Conservation (phyloP, 1,140 invertebrate species). For the Liolophura sinensis region DNA sequence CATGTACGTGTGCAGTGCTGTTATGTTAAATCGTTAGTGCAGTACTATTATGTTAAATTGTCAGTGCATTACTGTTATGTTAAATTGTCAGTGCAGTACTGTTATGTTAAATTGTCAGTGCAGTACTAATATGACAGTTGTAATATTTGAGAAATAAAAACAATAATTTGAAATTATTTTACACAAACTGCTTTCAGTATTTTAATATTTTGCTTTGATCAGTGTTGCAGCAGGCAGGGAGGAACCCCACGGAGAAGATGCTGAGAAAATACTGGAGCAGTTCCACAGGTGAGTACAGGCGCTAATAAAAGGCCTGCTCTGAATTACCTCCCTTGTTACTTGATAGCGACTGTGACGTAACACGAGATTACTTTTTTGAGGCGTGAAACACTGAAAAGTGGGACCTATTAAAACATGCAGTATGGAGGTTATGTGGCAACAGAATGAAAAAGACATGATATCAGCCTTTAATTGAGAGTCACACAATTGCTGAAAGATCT, state of each 20-base stretch:
- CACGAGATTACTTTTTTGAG: not conserved
- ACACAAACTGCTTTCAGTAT: too few relatives aligned
- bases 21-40: not conserved
- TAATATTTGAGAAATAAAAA: too few relatives aligned
- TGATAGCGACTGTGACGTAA: too few relatives aligned
- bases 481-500: not conserved
- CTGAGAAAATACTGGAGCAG: slow-evolving; percentile 43
- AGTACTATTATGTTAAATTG: not conserved
- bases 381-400: not conserved
- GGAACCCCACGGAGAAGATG: slow-evolving; percentile 39
- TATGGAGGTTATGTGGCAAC: not conserved
- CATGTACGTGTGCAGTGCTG: not conserved
- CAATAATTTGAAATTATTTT: too few relatives aligned
- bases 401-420: not conserved
- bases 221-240: slow-evolving; percentile 50
- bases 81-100: not conserved
- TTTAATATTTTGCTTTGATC: slow-evolving; percentile 10
- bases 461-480: not conserved
- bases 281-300: slow-evolving; percentile 23
- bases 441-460: not conserved
- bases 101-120: too few relatives aligned
- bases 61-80: too few relatives aligned
- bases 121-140: too few relatives aligned
- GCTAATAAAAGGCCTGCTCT: too few relatives aligned
- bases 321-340: too few relatives aligned